Evolutionary conservation across 2,113 vertebrate genomes (phyloP), one percentile per base, ranked within the genome.

Genomic region (Mola mola): DNA sequence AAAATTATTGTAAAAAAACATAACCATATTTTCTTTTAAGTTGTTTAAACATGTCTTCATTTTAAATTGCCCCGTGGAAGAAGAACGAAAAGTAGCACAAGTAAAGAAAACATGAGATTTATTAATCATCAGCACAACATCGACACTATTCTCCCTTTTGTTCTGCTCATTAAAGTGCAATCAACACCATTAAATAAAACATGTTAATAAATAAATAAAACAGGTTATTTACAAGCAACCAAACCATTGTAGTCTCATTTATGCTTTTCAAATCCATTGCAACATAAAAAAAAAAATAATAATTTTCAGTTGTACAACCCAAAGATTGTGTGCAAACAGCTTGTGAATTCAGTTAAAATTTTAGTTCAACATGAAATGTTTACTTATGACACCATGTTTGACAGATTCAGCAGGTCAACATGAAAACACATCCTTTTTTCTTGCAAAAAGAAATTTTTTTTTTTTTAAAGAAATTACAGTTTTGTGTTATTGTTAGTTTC

Each of bases 201-300:
- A 79, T 49, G 67, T 82, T 64, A 87, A 91, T 90, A 91, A 90
- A 91, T 91, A 52, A 84, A 87, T 82, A 87, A 58, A 83, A 59
- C 0, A 10, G 24, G 69, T 82, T 89, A 90, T 91, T 83, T 91
- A 92, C 88, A 92, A 68, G 73, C 79, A 87, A 58, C 38, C 33
- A 15, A 49, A 55, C 37, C 22, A 26, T 61, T 34, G 25, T 68
- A 0, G 25, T 60, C 66, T 31, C 12, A 49, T 6, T 42, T 59
- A 46, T 57, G n/a, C n/a, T n/a, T n/a, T n/a, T n/a, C n/a, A n/a
- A n/a, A n/a, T n/a, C n/a, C n/a, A n/a, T n/a, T 34, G 43, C 36
- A 70, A 76, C 58, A 51, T 56, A 73, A 82, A 74, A 62, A 68
- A 67, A 42, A 75, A 72, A 72, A n/a, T n/a, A n/a, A n/a, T n/a